Percentiles rank a stretch among this genome's conserved stretches.
Evolutionary conservation across 2,888 invertebrate genomes (phyloP).

Genomic region (Hetaerina titia): DNA sequence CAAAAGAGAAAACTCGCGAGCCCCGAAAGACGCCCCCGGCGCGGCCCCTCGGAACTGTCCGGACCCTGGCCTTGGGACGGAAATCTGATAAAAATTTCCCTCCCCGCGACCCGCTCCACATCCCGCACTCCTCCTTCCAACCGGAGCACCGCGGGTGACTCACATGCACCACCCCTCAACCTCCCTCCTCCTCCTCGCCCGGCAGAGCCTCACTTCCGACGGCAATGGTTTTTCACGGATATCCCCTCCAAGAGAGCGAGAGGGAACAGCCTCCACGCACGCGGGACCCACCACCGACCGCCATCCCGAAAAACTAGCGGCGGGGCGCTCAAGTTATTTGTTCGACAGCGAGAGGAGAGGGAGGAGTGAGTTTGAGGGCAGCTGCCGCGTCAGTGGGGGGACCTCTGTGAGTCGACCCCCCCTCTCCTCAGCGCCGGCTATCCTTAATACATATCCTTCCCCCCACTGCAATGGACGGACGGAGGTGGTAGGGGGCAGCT

Average conservation of each 20-base stretch:
- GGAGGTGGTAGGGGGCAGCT: conserved; percentile 41
- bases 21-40: background rate
- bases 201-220: too few relatives aligned
- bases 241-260: too few relatives aligned
- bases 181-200: too few relatives aligned
- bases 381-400: conserved; percentile 19
- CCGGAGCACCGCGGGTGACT: background rate
- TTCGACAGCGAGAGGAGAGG: background rate
- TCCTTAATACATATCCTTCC: too few relatives aligned
- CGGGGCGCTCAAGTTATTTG: conserved; percentile 45
- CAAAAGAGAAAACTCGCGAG: background rate
- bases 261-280: background rate
- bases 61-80: background rate
- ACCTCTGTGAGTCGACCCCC: background rate
- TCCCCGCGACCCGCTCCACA: background rate
- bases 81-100: background rate
- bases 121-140: background rate
- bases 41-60: background rate
- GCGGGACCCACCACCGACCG: background rate
- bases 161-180: background rate
- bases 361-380: conserved; percentile 23
- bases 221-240: too few relatives aligned
- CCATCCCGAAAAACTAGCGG: conserved; percentile 40
- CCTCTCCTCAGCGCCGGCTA: background rate
- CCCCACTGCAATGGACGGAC: background rate